Conservation (phyloP, 2,113 vertebrate species). For the Suricata suricatta region DNA sequence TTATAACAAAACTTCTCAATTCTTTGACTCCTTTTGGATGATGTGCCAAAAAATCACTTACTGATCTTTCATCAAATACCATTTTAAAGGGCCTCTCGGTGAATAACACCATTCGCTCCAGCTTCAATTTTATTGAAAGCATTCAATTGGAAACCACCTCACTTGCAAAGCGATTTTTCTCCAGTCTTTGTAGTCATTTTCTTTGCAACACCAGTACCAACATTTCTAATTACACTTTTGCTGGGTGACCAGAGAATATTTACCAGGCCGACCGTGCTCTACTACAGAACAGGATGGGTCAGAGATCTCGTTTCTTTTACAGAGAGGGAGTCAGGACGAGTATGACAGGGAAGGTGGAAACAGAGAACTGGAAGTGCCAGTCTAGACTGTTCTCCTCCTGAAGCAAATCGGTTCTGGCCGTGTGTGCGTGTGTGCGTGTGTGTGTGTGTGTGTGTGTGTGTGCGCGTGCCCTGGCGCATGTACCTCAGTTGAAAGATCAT, state of each 20-base stretch:
- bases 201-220: not conserved
- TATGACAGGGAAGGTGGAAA: not conserved
- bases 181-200: not conserved
- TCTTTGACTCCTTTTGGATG: constrained; percentile 30
- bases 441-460: no score
- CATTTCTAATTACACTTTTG: not conserved
- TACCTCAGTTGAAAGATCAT: not conserved
- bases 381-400: not conserved
- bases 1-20: not conserved
- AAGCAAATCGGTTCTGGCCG: not conserved
- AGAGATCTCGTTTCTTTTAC: not conserved
- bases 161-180: constrained; percentile 8
- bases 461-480: accelerated
- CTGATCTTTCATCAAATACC: not conserved
- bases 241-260: not conserved
- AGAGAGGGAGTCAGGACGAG: not conserved
- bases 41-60: not conserved
- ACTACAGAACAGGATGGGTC: not conserved
- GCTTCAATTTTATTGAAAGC: not conserved
- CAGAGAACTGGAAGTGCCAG: not conserved
- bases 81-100: not conserved
- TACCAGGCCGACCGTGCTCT: not conserved
- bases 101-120: not conserved
- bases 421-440: no score
- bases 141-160: not conserved